Evolutionary conservation across 2,797 vertebrate genomes (phyloP).

Genomic region (Sebastiscus tertius): DNA sequence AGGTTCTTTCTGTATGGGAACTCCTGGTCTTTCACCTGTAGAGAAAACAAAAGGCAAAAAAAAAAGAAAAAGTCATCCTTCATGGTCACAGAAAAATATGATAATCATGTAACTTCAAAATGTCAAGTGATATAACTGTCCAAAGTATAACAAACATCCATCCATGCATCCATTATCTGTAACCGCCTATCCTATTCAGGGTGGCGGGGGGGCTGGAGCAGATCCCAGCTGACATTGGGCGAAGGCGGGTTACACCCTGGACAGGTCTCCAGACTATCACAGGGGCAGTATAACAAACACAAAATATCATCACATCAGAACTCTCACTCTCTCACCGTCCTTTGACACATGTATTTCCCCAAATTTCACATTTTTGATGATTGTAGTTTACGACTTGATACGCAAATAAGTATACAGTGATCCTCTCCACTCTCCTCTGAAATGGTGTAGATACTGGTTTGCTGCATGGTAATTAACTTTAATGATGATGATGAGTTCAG

Average conservation of each 20-base stretch:
- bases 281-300: not conserved
- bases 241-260: too few relatives aligned
- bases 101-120: not conserved
- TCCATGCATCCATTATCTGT: not conserved
- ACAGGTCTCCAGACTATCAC: not conserved
- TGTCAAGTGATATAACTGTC: not conserved
- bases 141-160: not conserved
- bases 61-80: not conserved
- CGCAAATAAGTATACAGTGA: not conserved
- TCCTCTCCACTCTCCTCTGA: not conserved
- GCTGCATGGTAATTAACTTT: constrained; percentile 15
- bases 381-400: not conserved
- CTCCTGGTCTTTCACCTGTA: constrained; percentile 96
- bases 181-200: too few relatives aligned
- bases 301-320: not conserved
- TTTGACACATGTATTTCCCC: not conserved
- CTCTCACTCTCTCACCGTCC: not conserved
- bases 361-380: not conserved
- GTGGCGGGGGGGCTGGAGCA: too few relatives aligned
- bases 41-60: not conserved
- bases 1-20: constrained; percentile 95
- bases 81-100: not conserved
- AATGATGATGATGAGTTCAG: constrained; percentile 23
- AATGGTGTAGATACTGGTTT: not conserved
- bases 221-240: too few relatives aligned